A percentile compares a stretch with the other conserved stretches of the same genome.
Evolutionary conservation across 2,113 vertebrate genomes (phyloP).

Genomic region (Rattus rattus): DNA sequence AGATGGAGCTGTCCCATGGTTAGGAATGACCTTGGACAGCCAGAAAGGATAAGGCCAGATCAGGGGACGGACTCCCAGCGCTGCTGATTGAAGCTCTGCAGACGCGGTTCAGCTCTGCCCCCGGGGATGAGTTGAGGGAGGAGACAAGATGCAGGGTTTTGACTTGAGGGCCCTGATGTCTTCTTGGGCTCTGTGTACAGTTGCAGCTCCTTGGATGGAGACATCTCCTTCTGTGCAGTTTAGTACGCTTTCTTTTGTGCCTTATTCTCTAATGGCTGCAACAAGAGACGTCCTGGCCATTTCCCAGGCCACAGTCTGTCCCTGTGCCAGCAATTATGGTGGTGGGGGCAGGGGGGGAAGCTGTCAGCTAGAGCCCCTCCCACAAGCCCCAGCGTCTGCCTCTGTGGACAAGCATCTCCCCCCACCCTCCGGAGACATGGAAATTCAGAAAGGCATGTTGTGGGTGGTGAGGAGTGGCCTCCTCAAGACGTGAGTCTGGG

Average conservation of each 20-base stretch:
- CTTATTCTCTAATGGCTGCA: neutral
- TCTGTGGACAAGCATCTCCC: neutral
- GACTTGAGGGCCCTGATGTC: fast-evolving
- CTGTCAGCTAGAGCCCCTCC: neutral
- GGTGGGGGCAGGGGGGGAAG: too few species aligned
- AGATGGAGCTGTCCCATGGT: too few species aligned
- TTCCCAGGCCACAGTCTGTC: neutral
- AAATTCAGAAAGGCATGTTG: neutral
- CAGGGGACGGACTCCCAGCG: fast-evolving
- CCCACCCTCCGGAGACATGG: neutral
- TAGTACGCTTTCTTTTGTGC: too few species aligned
- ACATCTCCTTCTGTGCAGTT: fast-evolving
- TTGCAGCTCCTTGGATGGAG: neutral
- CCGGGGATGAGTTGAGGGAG: neutral
- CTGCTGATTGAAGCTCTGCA: neutral
- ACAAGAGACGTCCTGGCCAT: too few species aligned
- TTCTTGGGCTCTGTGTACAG: fast-evolving
- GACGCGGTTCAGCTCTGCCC: neutral
- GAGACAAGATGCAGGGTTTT: fast-evolving
- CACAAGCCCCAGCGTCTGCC: neutral
- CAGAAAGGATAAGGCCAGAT: neutral
- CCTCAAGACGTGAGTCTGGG: fast-evolving
- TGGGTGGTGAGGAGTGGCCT: fast-evolving
- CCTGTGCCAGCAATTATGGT: too few species aligned
- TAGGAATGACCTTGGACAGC: neutral